Conservation (phyloP, 2,888 invertebrate species). For the Dasypogon diadema region DNA sequence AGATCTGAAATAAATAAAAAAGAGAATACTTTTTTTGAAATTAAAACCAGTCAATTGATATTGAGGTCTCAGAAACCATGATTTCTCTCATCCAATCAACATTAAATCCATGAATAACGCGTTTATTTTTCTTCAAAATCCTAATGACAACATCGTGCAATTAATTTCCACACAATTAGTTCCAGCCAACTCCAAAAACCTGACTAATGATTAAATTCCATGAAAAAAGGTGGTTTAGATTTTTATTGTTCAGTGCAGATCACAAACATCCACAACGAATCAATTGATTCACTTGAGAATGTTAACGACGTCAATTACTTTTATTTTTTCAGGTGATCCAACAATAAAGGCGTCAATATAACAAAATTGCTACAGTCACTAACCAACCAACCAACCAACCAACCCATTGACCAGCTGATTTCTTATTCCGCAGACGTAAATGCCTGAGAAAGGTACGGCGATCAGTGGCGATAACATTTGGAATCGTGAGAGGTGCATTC, state of each 20-base stretch:
- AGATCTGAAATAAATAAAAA: no score
- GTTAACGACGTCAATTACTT: slow-evolving; percentile 16
- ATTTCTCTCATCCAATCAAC: no score
- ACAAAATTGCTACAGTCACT: slow-evolving; percentile 1
- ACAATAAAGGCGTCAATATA: slow-evolving; percentile 25
- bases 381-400: slow-evolving; percentile 5
- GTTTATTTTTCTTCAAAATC: no score
- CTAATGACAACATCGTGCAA: not conserved
- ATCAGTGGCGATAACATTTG: not conserved
- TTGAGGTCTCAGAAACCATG: no score
- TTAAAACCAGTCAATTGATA: no score
- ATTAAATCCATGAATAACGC: no score
- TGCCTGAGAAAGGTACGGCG: not conserved
- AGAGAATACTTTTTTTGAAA: no score
- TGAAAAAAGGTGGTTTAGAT: not conserved
- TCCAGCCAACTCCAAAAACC: not conserved
- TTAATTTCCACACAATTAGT: not conserved
- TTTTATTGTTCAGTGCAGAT: not conserved
- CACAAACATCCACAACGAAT: not conserved
- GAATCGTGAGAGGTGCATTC: no score
- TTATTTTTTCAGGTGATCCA: slow-evolving; percentile 53
- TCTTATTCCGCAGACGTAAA: slow-evolving; percentile 26
- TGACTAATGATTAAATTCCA: slow-evolving; percentile 3
- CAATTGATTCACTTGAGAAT: slow-evolving; percentile 21
- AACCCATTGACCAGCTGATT: slow-evolving; percentile 15